phyloP scores from a whole-genome alignment of 2,888 invertebrate genomes.

The Chesias legatella region DNA sequence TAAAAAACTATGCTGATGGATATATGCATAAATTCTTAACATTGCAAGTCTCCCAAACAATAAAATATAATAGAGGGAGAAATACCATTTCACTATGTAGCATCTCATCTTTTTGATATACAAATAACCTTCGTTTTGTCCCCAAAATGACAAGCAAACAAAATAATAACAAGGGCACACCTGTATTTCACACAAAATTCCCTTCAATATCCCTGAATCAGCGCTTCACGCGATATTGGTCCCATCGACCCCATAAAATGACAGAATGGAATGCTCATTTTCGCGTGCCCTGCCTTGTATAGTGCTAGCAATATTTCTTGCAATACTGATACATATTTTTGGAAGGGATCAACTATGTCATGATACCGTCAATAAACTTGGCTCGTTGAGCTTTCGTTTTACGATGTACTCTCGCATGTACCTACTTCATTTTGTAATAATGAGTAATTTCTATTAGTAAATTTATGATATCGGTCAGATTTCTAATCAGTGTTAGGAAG shows the following conservation, averaged over 20 bases:
- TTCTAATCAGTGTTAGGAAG: no score
- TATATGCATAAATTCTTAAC: no score
- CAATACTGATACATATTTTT: constrained; percentile 74
- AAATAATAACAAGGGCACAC: constrained; percentile 48
- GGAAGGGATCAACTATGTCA: constrained; percentile 70
- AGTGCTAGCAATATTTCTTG: constrained; percentile 51
- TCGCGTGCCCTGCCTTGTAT: constrained; percentile 41
- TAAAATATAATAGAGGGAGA: background rate
- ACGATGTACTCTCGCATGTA: constrained; percentile 46
- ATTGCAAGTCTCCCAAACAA: no score
- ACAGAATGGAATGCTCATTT: constrained; percentile 51
- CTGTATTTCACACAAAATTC: constrained; percentile 52
- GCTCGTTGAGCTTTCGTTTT: constrained; percentile 65
- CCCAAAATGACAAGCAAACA: constrained; percentile 40
- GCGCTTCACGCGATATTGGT: constrained; percentile 48
- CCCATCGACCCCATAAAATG: constrained; percentile 41
- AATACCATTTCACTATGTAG: constrained; percentile 14
- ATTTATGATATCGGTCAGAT: no score
- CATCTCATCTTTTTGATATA: constrained; percentile 11
- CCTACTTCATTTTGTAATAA: constrained; percentile 28
- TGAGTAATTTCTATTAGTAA: no score
- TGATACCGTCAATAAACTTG: constrained; percentile 71
- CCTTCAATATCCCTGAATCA: constrained; percentile 49
- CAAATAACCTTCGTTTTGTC: constrained; percentile 25
- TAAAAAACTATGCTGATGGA: no score